Evolutionary conservation across 2,888 invertebrate species (phyloP), one percentile per base, ranked within the genome.

Genomic region (Drosophila yooni): DNA sequence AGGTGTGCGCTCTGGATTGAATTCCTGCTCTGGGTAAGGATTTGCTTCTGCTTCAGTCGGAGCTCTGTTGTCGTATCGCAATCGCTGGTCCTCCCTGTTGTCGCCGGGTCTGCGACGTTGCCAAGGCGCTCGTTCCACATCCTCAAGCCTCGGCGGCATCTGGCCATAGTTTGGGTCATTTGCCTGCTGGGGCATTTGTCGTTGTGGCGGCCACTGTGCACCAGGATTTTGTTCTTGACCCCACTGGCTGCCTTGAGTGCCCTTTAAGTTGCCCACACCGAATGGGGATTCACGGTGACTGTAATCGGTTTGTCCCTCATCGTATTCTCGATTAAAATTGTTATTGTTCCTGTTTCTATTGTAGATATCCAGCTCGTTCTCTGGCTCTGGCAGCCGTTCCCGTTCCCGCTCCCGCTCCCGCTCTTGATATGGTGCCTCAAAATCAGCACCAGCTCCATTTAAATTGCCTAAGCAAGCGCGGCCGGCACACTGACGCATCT

Each of bases 61-160:
- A 13, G 51, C 56, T 25, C 53, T 53, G 36, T 62, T 79, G 15
- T 33, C 48, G 18, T 29, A 43, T 13, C 29, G 60, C 36, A 52
- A 48, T 6, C 36, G 53, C 31, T 62, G 76, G 0, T 71, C 43
- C 27, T 48, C 33, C 1, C 46, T 46, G 33, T 51, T 72, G 7
- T 63, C 53, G 18, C 4, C 48, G 27, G 73, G 70, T 29, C 43
- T 60, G 31, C 54, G 65, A 79, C 94, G 93, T 78, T 95, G 94
- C 53, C 91, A 98, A 97, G 25, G 95, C 95, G 1, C 97, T 96
- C 70, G 95, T 94, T 63, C 95, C 1, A 70, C 46, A 43, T 85
- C 77, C 11, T 79, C 74, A 21, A 75, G 31, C 1, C 76, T 74
- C 0, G 83, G 73, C 2, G 81, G 63, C 1, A 53, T 10, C 18